These are phyloP conservation scores for Paragorgia papillata DNA, from an alignment of 92 coral and sea anemone species.

Conservation along the genomic window DNA sequence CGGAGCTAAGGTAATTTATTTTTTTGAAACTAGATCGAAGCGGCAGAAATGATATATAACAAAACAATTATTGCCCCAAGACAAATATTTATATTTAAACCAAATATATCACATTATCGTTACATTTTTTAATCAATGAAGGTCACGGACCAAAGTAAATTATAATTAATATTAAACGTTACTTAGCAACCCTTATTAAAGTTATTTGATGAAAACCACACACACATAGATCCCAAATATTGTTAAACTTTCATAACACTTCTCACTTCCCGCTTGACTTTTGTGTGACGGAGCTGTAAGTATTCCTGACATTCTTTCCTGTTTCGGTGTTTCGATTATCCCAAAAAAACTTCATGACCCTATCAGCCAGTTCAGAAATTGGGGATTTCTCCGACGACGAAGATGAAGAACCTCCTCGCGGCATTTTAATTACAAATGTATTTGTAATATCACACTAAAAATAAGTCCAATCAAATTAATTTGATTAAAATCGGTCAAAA, in stretches of 20 bases:
- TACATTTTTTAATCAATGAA: no score
- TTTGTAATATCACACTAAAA: not conserved
- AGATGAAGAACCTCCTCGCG: not conserved
- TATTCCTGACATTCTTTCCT: conserved; percentile 32
- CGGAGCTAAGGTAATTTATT: no score
- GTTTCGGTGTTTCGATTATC: conserved; percentile 31
- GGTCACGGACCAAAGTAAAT: no score
- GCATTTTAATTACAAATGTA: conserved; percentile 10
- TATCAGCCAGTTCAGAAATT: conserved; percentile 12
- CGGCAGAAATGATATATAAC: no score
- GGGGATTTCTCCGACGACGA: conserved; percentile 18
- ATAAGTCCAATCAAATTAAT: no score
- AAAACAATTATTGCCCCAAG: no score
- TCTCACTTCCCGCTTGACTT: conserved; percentile 22
- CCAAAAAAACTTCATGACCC: conserved; percentile 21
- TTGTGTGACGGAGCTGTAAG: not conserved
- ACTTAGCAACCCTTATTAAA: not conserved
- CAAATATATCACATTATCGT: no score
- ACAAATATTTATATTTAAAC: no score
- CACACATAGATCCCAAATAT: no score
- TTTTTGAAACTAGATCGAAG: no score
- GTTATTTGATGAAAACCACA: no score
- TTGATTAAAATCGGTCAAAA: no score
- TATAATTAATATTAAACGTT: not conserved
- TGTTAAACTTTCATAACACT: not conserved